These are phyloP conservation scores for Phoenicopterus ruber DNA, from an alignment of 2,113 vertebrate genomes.

Conservation along the genomic window DNA sequence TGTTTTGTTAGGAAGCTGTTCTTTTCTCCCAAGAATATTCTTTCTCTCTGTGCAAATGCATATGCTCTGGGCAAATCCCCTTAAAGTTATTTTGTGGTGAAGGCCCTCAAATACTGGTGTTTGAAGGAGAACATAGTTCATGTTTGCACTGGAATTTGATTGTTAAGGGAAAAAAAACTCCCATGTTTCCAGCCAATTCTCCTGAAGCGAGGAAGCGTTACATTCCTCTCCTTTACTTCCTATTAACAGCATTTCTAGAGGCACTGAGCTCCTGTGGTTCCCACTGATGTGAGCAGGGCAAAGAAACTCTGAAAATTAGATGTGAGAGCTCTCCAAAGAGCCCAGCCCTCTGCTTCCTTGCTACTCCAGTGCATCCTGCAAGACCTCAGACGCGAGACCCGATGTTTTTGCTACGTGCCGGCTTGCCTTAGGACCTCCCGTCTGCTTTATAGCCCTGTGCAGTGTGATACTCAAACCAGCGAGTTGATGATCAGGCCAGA, in stretches of 20 bases:
- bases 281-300: not conserved
- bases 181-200: not conserved
- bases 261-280: not conserved
- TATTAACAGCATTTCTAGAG: not conserved
- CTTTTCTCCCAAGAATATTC: not conserved
- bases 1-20: not conserved
- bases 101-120: not conserved
- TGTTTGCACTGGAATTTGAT: not conserved
- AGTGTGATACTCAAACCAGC: not conserved
- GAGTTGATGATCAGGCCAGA: not conserved
- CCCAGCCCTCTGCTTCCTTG: not conserved
- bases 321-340: not conserved
- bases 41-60: not conserved
- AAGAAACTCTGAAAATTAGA: not conserved
- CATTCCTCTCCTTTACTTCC: not conserved
- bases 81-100: not conserved
- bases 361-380: not conserved
- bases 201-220: not conserved
- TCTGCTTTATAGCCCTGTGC: not conserved
- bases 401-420: rapidly evolving
- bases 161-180: not conserved
- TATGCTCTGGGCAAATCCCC: not conserved
- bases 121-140: not conserved
- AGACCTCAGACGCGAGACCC: rapidly evolving
- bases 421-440: not conserved